Evolutionary conservation across 2,888 invertebrate species (phyloP).

Genomic region (Xestia xanthographa): DNA sequence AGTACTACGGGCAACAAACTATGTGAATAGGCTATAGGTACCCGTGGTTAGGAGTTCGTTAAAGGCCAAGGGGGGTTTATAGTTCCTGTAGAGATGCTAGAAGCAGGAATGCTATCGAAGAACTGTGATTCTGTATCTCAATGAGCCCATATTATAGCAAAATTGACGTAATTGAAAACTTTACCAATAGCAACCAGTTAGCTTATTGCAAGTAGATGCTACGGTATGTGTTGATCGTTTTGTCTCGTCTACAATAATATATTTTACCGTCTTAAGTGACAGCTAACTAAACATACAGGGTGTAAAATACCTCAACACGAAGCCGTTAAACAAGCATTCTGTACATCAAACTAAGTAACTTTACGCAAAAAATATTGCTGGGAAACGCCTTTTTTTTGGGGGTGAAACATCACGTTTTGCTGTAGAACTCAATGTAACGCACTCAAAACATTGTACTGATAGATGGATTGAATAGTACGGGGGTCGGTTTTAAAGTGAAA

Average conservation of each 20-base stretch:
- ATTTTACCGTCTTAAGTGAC: neutral
- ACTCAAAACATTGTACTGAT: too few species aligned
- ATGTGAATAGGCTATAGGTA: neutral
- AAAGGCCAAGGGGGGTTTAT: neutral
- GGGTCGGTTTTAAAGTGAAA: too few species aligned
- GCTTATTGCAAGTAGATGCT: neutral
- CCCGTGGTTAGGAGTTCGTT: neutral
- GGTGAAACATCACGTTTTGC: too few species aligned
- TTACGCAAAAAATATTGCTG: too few species aligned
- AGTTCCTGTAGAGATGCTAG: neutral
- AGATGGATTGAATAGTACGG: too few species aligned
- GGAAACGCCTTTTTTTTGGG: too few species aligned
- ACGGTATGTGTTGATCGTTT: neutral
- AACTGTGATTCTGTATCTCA: neutral
- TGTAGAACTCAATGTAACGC: too few species aligned
- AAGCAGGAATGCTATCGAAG: neutral
- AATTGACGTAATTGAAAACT: neutral
- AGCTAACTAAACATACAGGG: neutral
- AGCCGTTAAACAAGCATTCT: too few species aligned
- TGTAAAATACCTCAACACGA: too few species aligned
- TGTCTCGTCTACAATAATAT: neutral
- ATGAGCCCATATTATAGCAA: neutral
- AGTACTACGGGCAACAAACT: too few species aligned
- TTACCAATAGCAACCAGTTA: neutral
- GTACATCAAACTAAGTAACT: too few species aligned